phyloP scores from a whole-genome alignment of 2,797 vertebrate species.

The Fratercula arctica region DNA sequence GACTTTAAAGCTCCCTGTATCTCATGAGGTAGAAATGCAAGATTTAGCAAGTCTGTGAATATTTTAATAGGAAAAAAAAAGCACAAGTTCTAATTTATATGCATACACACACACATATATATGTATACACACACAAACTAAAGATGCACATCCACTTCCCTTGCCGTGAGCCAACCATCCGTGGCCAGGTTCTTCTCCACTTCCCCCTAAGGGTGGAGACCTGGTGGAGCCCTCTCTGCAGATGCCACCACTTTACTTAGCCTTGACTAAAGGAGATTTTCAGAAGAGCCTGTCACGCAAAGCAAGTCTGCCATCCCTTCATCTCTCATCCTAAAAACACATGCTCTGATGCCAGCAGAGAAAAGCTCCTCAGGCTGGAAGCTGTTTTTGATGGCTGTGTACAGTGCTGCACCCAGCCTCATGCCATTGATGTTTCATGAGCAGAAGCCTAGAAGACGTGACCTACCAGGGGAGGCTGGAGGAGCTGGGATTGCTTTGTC shows the following conservation, averaged over 20 bases:
- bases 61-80: background rate
- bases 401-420: background rate
- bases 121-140: background rate
- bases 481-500: background rate
- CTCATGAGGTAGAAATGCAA: background rate
- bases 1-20: background rate
- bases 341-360: fast-evolving
- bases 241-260: background rate
- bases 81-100: background rate
- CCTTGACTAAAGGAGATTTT: background rate
- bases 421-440: fast-evolving
- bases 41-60: background rate
- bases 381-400: fast-evolving
- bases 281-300: background rate
- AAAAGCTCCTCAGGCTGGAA: background rate
- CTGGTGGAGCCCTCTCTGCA: background rate
- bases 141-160: background rate
- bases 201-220: background rate
- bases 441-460: background rate
- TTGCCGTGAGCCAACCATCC: background rate
- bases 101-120: background rate
- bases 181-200: background rate
- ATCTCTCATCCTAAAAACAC: background rate
- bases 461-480: background rate
- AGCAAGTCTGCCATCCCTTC: fast-evolving